Conservation (phyloP, 1,140 invertebrate genomes). For the Caerostris darwini region DNA sequence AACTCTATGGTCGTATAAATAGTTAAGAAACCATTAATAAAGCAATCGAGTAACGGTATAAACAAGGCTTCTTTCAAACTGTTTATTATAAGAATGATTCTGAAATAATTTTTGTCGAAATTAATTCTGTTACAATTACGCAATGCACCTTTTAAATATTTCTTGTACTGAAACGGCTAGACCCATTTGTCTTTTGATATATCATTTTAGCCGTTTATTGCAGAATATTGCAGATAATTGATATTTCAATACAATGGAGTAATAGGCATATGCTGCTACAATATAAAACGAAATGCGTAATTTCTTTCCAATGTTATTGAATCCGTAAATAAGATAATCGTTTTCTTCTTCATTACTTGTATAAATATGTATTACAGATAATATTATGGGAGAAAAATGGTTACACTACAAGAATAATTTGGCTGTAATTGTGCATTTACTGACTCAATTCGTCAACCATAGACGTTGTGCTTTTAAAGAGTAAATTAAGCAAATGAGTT, state of each 20-base stretch:
- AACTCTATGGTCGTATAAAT: not conserved
- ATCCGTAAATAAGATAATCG: not conserved
- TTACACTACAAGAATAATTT: not conserved
- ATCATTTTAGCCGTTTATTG: too few relatives aligned
- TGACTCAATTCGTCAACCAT: too few relatives aligned
- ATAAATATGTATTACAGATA: not conserved
- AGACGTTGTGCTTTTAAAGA: not conserved
- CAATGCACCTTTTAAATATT: not conserved
- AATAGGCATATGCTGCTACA: not conserved
- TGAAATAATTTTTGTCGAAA: not conserved
- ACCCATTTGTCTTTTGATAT: too few relatives aligned
- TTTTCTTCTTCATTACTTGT: not conserved
- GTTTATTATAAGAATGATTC: not conserved
- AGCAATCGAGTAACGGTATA: not conserved
- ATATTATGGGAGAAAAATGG: not conserved
- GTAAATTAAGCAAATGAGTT: not conserved
- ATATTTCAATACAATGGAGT: not conserved
- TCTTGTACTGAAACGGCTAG: not conserved
- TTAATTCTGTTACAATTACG: not conserved
- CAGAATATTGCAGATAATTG: not conserved
- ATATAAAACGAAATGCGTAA: not conserved
- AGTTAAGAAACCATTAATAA: not conserved
- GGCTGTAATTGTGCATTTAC: not conserved
- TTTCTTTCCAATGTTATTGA: too few relatives aligned
- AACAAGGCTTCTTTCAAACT: not conserved